Base-by-base conservation (phyloP, 2,797 vertebrate species). In the Cheirogaleus major region DNA sequence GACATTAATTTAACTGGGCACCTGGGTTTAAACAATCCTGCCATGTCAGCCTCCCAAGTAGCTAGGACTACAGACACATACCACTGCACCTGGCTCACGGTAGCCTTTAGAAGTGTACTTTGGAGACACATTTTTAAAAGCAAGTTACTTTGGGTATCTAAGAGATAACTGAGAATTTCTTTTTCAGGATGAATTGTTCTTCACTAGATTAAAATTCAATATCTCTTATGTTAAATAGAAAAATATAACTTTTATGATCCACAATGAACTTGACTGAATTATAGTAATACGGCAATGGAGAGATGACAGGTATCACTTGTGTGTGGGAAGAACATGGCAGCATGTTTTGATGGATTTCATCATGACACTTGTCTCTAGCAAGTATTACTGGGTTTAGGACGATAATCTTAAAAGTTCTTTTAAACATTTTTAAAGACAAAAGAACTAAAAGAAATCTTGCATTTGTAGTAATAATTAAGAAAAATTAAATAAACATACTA, bases 281-380 rank as follows among this genome's bases (percentile, higher is more conserved):
- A 79, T 7, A 65, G 18, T 86, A 72, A 82, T n/a, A 82, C 7
- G 27, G n/a, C 6, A 43, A 30, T 38, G 27, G 41, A 70, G 65
- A 72, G 81, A 90, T 76, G 69, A 73, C 63, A 83, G 81, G 35
- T 69, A 41, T 78, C 87, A 38, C 41, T 85, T 86, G 27, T 89
- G 69, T 67, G 32, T 73, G 61, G 61, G 61, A 90, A 52, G 61
- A 76, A 72, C 41, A 52, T 12, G 38, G 45, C 55, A 78, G 76
- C 41, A 45, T n/a, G 30, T 69, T 86, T 93, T 82, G 65, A 65
- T 94, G 59, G 55, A 87, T 96, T 83, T 86, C 55, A 73, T n/a
- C n/a, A 7, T 73, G 69, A 82, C 7, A 45, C 50, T 30, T 90
- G 48, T 79, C 38, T 89, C 57, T 84, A 67, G 10, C 7, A 89